phyloP scores from a whole-genome alignment of 2,797 vertebrate genomes.

The Sitta carolinensis region DNA sequence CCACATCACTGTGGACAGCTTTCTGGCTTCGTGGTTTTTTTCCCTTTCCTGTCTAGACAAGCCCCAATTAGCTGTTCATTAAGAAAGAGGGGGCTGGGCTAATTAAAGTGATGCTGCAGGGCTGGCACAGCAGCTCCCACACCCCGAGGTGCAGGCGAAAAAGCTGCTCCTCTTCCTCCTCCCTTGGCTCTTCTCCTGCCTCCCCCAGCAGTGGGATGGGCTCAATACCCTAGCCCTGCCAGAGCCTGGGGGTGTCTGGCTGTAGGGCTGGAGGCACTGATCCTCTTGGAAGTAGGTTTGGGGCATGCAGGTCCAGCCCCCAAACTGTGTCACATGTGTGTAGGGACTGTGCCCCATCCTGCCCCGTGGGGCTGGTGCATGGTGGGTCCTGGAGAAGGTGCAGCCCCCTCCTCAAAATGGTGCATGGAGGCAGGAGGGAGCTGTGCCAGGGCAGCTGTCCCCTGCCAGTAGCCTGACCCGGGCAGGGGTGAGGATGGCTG shows the following conservation, averaged over 20 bases:
- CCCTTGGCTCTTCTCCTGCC: not conserved
- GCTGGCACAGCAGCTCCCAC: slow-evolving; percentile 1
- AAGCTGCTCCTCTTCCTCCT: not conserved
- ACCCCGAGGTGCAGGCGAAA: not conserved
- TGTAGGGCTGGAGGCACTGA: fast-evolving
- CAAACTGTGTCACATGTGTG: fast-evolving
- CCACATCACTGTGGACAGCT: not conserved
- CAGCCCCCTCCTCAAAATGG: not conserved
- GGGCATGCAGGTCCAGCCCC: not conserved
- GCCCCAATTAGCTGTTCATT: slow-evolving; percentile 74
- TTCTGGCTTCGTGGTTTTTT: not conserved
- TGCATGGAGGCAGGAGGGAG: not conserved
- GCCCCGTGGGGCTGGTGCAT: fast-evolving
- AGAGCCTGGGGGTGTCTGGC: not conserved
- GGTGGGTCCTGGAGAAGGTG: fast-evolving
- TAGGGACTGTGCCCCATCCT: not conserved
- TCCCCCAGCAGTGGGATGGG: not conserved
- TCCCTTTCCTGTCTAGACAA: slow-evolving; percentile 79
- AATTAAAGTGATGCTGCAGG: slow-evolving; percentile 57
- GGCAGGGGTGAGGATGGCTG: too few relatives aligned
- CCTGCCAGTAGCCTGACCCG: fast-evolving
- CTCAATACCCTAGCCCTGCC: not conserved
- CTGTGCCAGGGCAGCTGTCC: not conserved
- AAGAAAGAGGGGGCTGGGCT: slow-evolving; percentile 56
- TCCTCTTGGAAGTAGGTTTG: not conserved